Evolutionary conservation across 2,113 vertebrate species (phyloP), one percentile per base, ranked within the genome.

Genomic region (Podiceps cristatus): DNA sequence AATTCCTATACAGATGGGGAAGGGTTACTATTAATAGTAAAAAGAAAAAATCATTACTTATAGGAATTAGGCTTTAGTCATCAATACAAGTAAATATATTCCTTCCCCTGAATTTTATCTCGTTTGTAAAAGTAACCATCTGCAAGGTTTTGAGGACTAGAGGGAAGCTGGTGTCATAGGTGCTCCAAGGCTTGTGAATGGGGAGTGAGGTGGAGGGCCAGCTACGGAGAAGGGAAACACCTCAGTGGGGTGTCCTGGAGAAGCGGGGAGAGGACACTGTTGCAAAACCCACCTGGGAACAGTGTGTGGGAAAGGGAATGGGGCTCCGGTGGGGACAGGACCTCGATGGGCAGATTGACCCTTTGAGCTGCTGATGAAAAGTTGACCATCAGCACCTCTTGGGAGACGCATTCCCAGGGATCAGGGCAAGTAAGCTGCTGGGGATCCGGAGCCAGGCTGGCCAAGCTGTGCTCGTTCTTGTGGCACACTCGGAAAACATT

Each of bases 301-400:
- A 3, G 31, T 7, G 27, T 49, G 25, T 5, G 1, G 45, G 45
- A 73, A 73, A 5, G 25, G 33, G 33, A 84, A 27, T 23, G 5
- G 3, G 50, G 0, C 22, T 60, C 12, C 58, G 49, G 8, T 4
- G 5, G 27, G 29, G 69, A n/a, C 55, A 40, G 4, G 9, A 31
- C 24, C 59, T 5, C 0, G 1, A 24, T 47, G 37, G 37, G 40
- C 67, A 29, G 1, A 16, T 13, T 1, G 2, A 5, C n/a, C 27
- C 69, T 55, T 58, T 14, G 60, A 52, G 45, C 13, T 64, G 49
- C 37, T 85, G 88, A 8, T 66, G 67, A 52, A 53, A 3, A 16
- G 0, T 0, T 56, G 76, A 31, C 50, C 29, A 11, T 76, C 7
- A 3, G 82, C 24, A 6, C 72, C 24, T 90, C 40, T 52, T 37